Base-by-base conservation (phyloP, 2,113 vertebrate species). In the Riparia riparia region DNA sequence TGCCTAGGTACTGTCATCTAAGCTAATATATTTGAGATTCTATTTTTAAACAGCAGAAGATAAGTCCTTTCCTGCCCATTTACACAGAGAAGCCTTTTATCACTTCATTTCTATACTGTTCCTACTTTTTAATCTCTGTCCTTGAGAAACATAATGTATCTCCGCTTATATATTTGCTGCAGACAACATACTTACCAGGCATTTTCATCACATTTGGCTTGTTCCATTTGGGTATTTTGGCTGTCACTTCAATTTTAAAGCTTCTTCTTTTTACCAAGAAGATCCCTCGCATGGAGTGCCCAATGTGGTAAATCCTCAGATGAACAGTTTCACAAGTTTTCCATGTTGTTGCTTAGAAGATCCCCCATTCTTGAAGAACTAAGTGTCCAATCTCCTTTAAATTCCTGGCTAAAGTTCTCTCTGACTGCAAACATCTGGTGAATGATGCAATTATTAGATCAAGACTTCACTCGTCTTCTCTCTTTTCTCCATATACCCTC, bases 31-130 rank as follows among this genome's bases (percentile, higher is more conserved):
- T 70, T 34, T 86, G 64, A 95, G 32, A 83, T 70, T 81, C 93
- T 95, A 92, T 96, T 96, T 96, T 95, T 93, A 90, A 95, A 50
- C 68, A 90, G 45, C 24, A 80, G 72, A 94, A 68, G 37, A 83
- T 71, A 84, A 87, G 64, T 42, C 21, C 69, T 90, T 93, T 86
- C 37, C 76, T 84, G 82, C 80, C 80, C 93, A 91, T 32, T 86
- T 66, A 44, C 39, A 58, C 13, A 28, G 22, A 39, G 29, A 81
- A 91, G 32, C 50, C 37, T 97, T 95, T 96, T 74, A 83, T 83
- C 56, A 78, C 24, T 74, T 83, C 9, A 17, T 74, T 70, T 58
- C 60, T 93, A 39, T 71, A 58, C 41, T 70, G 58, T 50, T 90
- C 22, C 12, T 22, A 11, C 17, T 73, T 93, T 89, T 79, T 45